A percentile compares a stretch with the other conserved stretches of the same genome.
phyloP scores from a whole-genome alignment of 1,140 invertebrate species.

The Drosophila murphyi region DNA sequence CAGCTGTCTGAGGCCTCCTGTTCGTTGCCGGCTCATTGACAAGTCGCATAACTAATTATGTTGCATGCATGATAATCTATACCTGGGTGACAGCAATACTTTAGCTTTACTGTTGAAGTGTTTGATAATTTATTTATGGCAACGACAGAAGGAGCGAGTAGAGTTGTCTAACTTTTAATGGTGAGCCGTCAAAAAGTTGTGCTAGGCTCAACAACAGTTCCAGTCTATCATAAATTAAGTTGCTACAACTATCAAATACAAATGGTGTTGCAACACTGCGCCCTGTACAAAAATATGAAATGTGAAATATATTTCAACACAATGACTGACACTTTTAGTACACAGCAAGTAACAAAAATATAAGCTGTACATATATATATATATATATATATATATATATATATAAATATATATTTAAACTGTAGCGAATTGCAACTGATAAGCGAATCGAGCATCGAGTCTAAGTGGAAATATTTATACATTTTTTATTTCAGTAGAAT shows the following conservation, averaged over 20 bases:
- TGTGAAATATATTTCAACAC: slow-evolving; percentile 5
- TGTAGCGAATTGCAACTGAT: slow-evolving; percentile 8
- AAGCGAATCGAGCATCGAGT: background rate
- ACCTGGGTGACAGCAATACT: slow-evolving; percentile 32
- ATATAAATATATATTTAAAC: background rate
- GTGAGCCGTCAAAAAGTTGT: slow-evolving; percentile 22
- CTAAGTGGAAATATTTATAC: no score
- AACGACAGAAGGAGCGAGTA: background rate
- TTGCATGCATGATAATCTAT: slow-evolving; percentile 31
- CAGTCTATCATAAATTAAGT: background rate
- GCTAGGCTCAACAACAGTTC: background rate
- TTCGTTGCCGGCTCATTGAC: background rate
- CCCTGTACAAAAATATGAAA: slow-evolving; percentile 1
- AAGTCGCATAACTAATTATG: slow-evolving; percentile 67
- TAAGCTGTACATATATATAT: no score
- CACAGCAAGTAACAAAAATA: background rate
- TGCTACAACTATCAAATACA: background rate
- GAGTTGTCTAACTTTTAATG: slow-evolving; percentile 31
- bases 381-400: background rate
- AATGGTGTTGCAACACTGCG: background rate
- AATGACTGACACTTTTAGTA: slow-evolving; percentile 18
- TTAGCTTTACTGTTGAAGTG: slow-evolving; percentile 43
- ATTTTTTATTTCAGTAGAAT: background rate
- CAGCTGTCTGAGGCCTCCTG: slow-evolving; percentile 21
- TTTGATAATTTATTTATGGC: slow-evolving; percentile 43